Evolutionary conservation across 2,797 vertebrate genomes (phyloP).

Genomic region (Gadopsis marmoratus): DNA sequence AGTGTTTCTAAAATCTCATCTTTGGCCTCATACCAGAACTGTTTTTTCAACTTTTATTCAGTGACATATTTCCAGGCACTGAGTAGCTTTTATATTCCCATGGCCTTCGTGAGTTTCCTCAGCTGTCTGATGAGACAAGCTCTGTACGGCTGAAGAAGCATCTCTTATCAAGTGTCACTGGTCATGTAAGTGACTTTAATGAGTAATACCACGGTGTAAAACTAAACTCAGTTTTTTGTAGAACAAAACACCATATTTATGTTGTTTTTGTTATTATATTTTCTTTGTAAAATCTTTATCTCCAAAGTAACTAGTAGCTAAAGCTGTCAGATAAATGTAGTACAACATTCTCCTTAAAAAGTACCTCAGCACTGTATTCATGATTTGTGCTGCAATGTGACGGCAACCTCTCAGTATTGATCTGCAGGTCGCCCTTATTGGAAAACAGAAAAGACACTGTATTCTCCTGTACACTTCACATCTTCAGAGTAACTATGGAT

Average conservation of each 20-base stretch:
- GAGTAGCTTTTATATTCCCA: too few species aligned
- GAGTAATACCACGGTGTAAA: neutral
- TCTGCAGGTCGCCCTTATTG: conserved; percentile 2
- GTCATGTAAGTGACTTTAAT: neutral
- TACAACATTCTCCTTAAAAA: neutral
- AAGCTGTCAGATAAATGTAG: neutral
- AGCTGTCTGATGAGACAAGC: neutral
- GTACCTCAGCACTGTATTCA: neutral
- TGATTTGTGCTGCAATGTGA: conserved; percentile 1
- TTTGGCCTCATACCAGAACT: neutral
- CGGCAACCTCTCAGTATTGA: neutral
- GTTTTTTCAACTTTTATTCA: neutral
- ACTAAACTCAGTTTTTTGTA: neutral
- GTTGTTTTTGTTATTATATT: neutral
- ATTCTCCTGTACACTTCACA: neutral
- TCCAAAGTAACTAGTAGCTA: neutral
- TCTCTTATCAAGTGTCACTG: neutral
- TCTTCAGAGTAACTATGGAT: conserved; percentile 18
- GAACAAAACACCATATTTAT: neutral
- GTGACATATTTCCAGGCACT: neutral
- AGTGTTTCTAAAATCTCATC: neutral
- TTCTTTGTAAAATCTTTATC: neutral
- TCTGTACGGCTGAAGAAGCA: too few species aligned
- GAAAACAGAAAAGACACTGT: conserved; percentile 6
- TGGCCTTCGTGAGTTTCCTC: too few species aligned